Base-by-base conservation (phyloP, 2,888 invertebrate genomes). In the Malthinus seriepunctatus region DNA sequence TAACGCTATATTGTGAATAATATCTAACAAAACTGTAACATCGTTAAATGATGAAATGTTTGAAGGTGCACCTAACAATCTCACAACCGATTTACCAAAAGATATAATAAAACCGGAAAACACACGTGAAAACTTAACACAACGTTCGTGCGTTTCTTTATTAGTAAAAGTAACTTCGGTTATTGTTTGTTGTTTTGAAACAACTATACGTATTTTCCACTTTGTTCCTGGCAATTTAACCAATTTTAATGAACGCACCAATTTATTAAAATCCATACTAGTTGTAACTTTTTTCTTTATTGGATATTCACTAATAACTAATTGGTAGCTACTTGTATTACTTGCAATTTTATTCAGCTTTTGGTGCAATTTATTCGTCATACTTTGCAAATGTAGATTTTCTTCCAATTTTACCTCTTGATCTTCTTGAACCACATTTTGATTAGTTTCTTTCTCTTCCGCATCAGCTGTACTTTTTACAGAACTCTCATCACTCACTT, bases 31-130 rank as follows among this genome's bases (percentile, higher is more conserved):
- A 39, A 74, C 72, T 66, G 79, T 76, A 6, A 80, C 73, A 56
- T 80, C 80, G 14, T 71, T 69, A 8, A 73, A 58, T n/a, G 70
- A 65, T 35, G 59, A 68, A 5, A 80, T 73, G 60, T 69, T 67
- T 42, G 72, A 70, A 1, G 80, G 80, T 23, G 79, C 78, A 2
- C 78, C 80, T 33, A 78, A 35, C 10, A 80, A 69, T 52, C 75
- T 74, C 1, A 79, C 76, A 62, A 78, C 53, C 23, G 57, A 49
- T 32, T 49, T 51, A 7, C 53, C 59, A 33, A 62, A 56, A 7
- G 59, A 59, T 10, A 62, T 52, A 3, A 49, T 34, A 12, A 52
- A 56, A 10, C 56, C 53, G 1, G 56, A 35, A 33, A 47, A 44
- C 23, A 12, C 32, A 33, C 56, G 14, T 11, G 52, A 57, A 47